phyloP scores from a whole-genome alignment of 2,888 invertebrate genomes.

The Athalia circularis region DNA sequence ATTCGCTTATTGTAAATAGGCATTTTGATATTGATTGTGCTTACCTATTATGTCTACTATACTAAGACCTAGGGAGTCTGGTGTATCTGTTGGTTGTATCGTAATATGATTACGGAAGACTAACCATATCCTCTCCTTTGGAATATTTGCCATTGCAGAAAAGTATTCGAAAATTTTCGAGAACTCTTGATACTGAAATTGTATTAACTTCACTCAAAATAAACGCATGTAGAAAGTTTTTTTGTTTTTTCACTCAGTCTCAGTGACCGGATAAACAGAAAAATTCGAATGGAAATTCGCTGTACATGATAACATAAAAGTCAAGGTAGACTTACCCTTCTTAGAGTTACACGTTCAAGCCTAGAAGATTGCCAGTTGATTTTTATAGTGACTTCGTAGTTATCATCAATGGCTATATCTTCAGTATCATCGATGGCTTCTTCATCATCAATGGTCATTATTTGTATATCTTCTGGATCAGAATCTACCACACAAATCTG shows the following conservation, averaged over 20 bases:
- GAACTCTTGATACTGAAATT: slow-evolving; percentile 51
- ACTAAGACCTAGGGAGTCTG: slow-evolving; percentile 50
- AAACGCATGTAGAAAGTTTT: neutral
- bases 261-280: too few species aligned
- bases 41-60: slow-evolving; percentile 53
- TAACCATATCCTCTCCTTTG: slow-evolving; percentile 49
- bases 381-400: slow-evolving; percentile 51
- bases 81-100: slow-evolving; percentile 49
- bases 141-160: slow-evolving; percentile 46
- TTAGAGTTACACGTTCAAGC: slow-evolving; percentile 45
- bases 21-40: neutral
- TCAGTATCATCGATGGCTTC: slow-evolving; percentile 1
- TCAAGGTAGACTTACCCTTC: slow-evolving; percentile 42
- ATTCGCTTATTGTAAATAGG: neutral
- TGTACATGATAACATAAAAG: neutral
- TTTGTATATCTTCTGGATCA: slow-evolving; percentile 31
- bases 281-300: too few species aligned
- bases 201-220: neutral
- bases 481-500: slow-evolving; percentile 39
- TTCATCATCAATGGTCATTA: neutral
- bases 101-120: slow-evolving; percentile 38
- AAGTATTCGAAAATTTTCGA: slow-evolving; percentile 51
- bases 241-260: too few species aligned
- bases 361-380: slow-evolving; percentile 50
- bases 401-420: too few species aligned